Conservation (phyloP, 2,113 vertebrate species). For the Archocentrus centrarchus region DNA sequence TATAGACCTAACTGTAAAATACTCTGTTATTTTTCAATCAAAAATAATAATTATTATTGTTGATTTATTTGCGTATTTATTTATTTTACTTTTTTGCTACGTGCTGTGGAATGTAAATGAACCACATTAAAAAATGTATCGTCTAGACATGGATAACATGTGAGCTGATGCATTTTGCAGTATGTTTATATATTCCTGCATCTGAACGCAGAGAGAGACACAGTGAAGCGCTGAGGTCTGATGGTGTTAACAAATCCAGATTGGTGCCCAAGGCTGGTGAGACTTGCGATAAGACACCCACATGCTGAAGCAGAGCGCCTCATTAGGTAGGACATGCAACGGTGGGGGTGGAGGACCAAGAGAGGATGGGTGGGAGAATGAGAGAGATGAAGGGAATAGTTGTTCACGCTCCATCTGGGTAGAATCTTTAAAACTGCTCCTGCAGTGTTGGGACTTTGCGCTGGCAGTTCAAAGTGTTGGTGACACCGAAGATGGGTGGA, state of each 20-base stretch:
- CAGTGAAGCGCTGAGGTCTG: slow-evolving; percentile 5
- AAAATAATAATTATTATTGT: too few relatives aligned
- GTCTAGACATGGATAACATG: background rate
- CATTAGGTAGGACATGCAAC: slow-evolving; percentile 58
- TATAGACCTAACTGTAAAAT: too few relatives aligned
- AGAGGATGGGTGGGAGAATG: slow-evolving; percentile 42
- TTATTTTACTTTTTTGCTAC: background rate
- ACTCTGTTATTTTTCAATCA: too few relatives aligned
- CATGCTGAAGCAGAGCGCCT: slow-evolving; percentile 60
- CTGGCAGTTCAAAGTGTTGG: slow-evolving; percentile 16
- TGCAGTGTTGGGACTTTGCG: background rate
- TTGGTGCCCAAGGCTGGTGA: slow-evolving; percentile 41
- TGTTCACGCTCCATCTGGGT: slow-evolving; percentile 43
- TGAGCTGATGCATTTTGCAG: background rate
- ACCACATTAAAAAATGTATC: background rate
- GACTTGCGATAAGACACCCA: slow-evolving; percentile 54
- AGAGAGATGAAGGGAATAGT: slow-evolving; percentile 46
- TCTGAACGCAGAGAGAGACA: background rate
- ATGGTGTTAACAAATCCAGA: slow-evolving; percentile 46
- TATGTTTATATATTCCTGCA: slow-evolving; percentile 1
- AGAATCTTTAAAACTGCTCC: slow-evolving; percentile 42
- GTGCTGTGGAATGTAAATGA: background rate
- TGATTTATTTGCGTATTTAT: background rate
- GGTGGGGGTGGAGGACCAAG: slow-evolving; percentile 30
- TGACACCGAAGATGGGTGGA: background rate